Evolutionary conservation across 2,888 invertebrate genomes (phyloP).

Genomic region (Drosophila stalkeri): DNA sequence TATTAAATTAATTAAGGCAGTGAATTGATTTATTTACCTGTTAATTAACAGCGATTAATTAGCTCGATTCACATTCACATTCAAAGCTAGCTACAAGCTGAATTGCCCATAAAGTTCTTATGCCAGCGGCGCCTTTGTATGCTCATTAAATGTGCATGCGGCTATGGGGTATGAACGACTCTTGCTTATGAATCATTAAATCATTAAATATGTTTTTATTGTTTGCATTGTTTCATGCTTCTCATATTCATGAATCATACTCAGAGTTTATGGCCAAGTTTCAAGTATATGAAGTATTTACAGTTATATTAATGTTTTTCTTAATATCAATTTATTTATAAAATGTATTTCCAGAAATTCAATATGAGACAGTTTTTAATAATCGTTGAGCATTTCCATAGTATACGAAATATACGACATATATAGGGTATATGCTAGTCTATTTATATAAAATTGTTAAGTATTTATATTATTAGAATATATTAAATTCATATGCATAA

Average conservation of each 20-base stretch:
- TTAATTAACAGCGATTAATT: conserved; percentile 11
- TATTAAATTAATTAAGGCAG: conserved; percentile 21
- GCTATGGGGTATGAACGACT: neutral
- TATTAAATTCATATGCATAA: too few species aligned
- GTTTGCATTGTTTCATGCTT: too few species aligned
- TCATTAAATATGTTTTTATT: neutral
- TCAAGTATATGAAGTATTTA: too few species aligned
- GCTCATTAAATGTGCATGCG: neutral
- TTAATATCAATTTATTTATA: neutral
- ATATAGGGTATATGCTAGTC: neutral
- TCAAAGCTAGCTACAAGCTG: neutral
- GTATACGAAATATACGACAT: neutral
- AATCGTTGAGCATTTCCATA: neutral
- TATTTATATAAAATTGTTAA: too few species aligned
- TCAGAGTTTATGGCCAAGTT: too few species aligned
- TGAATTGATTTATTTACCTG: conserved; percentile 19
- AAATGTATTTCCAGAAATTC: neutral
- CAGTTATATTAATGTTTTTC: too few species aligned
- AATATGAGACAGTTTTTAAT: too few species aligned
- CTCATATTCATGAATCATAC: too few species aligned
- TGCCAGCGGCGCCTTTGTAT: conserved; percentile 2
- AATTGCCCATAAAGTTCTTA: conserved; percentile 10
- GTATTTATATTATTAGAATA: too few species aligned
- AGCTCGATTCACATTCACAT: neutral
- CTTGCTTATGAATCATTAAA: too few species aligned